Base-by-base conservation (phyloP, 2,888 invertebrate species). In the Drosophila helvetica region DNA sequence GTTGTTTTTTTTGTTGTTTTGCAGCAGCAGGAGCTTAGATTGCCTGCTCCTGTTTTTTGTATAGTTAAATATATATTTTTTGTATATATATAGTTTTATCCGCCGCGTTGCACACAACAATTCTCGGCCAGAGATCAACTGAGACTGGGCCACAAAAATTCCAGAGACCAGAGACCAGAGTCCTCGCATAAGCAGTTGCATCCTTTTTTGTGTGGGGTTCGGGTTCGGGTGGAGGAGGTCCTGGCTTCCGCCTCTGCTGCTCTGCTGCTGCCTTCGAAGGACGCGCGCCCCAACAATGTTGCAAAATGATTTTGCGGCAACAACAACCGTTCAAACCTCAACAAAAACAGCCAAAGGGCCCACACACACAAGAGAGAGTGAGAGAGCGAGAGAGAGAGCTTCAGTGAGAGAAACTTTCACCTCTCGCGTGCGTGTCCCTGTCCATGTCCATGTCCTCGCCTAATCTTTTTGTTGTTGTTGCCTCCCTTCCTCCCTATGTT, bases 61-160 rank as follows among this genome's bases (percentile, higher is more conserved):
- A 63, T 63, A 19, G 56, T 57, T 42, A 9, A 53, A 53, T 69
- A 27, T 58, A 22, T 62, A 7, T 30, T 3, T 42, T 60, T 47
- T 51, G 46, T 52, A 45, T 69, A 57, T 59, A 15, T 43, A 42
- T 71, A 47, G 47, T 70, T 81, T 66, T 69, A 62, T 81, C 87
- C 87, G 86, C 86, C 88, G 87, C 85, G 85, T 84, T 88, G 88
- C 88, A 83, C 86, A 84, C 88, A 86, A 82, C 83, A 84, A 86
- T 87, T 87, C 86, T 75, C 83, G 76, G 88, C 82, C 87, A 88
- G 88, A 86, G 88, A 88, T 88, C 79, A 88, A 86, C 88, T 85
- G 78, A 86, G 87, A 85, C 88, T 85, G 80, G 83, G 65, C 66
- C 80, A 64, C 60, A 70, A 57, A 52, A 63, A 59, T 52, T 38